Evolutionary conservation across 2,113 vertebrate genomes (phyloP), one percentile per base, ranked within the genome.

Genomic region (Semnornis frantzii): DNA sequence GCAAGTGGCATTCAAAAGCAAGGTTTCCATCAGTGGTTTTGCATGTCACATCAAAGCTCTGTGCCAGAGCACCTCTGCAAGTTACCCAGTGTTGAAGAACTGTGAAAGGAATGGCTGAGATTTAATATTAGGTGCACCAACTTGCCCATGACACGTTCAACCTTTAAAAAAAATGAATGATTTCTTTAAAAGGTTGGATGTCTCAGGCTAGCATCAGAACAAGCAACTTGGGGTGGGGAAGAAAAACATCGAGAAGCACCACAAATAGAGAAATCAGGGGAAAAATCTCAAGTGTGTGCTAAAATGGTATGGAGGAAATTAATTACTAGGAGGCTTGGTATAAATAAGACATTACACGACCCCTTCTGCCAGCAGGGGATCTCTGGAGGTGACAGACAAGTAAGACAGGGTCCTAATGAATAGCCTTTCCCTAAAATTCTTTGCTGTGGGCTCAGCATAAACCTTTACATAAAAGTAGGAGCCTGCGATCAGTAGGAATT

Each of bases 121-220:
- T 97, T 95, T 96, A 97, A 97, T 97, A 97, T 95, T 74, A 86
- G 94, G 94, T 83, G 76, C 96, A 93, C 95, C 93, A 87, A 87
- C 92, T 79, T 94, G 77, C 87, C 9, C 9, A 10, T 97, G 98
- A 98, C 98, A 98, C 50, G 84, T 96, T 97, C 98, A 98, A 98
- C 98, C 98, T 98, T 98, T 98, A 96, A 97, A 96, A 94, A 97
- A 98, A 98, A 98, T 96, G 97, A 98, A 98, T 98, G 98, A 98
- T 97, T 97, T 97, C 97, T 98, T 98, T 97, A 98, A 98, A 98
- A 98, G 98, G 98, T 98, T 98, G 98, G 92, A 95, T 96, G 95
- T 97, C 97, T 97, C 97, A 94, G 66, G 62, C 58, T 83, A 93
- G 93, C 91, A 80, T 96, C 94, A 94, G 94, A 96, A 95, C 94